Evolutionary conservation across 2,888 invertebrate species (phyloP).

Genomic region (Chloroclysta siterata): DNA sequence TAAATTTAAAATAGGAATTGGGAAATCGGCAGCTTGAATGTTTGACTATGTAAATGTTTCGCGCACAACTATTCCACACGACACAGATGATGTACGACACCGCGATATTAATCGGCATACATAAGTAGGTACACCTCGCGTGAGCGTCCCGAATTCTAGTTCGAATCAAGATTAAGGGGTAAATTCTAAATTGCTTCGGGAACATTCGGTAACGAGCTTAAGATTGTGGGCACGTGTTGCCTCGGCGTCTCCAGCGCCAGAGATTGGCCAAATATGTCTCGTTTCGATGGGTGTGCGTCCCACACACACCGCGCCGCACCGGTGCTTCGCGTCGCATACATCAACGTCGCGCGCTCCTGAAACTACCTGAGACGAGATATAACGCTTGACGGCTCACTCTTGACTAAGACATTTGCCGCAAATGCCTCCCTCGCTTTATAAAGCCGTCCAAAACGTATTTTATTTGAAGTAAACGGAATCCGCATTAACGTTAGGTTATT

Average conservation of each 20-base stretch:
- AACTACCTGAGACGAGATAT: constrained; percentile 68
- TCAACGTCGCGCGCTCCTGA: constrained; percentile 75
- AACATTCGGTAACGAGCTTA: constrained; percentile 75
- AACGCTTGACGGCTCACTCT: constrained; percentile 62
- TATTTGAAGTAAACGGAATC: constrained; percentile 43
- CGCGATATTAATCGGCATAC: constrained; percentile 57
- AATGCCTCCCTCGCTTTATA: constrained; percentile 39
- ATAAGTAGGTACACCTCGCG: constrained; percentile 48
- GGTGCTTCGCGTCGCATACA: constrained; percentile 61
- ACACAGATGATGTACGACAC: constrained; percentile 42
- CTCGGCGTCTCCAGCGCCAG: constrained; percentile 54
- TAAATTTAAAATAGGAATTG: constrained; percentile 78
- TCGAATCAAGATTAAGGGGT: constrained; percentile 67
- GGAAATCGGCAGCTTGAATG: constrained; percentile 58
- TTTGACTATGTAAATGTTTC: constrained; percentile 48
- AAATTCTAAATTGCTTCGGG: constrained; percentile 72
- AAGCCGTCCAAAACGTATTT: constrained; percentile 35
- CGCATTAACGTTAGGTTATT: constrained; percentile 49
- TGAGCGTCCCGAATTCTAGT: constrained; percentile 54
- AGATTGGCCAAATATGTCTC: constrained; percentile 70
- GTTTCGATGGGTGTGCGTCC: constrained; percentile 45
- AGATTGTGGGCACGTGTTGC: constrained; percentile 76
- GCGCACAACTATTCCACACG: constrained; percentile 35
- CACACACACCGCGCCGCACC: constrained; percentile 35
- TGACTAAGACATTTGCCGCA: constrained; percentile 43